Base-by-base conservation (phyloP, 2,113 vertebrate genomes). In the Phalacrocorax brasilianus region DNA sequence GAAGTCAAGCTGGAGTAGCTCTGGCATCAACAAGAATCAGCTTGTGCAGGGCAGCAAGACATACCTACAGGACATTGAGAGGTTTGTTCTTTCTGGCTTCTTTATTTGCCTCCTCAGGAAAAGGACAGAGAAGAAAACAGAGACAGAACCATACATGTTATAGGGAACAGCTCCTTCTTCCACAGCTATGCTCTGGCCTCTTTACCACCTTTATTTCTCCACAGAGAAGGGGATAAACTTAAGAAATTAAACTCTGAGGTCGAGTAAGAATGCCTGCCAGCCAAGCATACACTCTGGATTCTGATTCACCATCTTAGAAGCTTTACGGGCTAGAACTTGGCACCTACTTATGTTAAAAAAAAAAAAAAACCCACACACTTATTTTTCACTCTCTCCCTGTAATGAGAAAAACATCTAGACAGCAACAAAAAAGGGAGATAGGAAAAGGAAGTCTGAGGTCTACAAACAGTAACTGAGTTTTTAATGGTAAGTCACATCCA, bases 141-240 rank as follows among this genome's bases (percentile, higher is more conserved):
- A 53, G 32, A 47, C 8, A 81, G 47, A 90, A 62, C 24, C 11
- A 56, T 0, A 0, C 0, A 1, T 4, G 11, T 33, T 33, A 30
- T 5, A 74, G 14, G 50, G 5, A 93, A 63, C 20, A 87, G 10
- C 17, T 66, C 42, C 75, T 79, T 63, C 30, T 61, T 74, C 49
- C 1, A 1, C 45, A 91, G 40, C 63, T 66, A 53, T 1, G 2
- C 15, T 67, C n/a, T 45, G 30, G 24, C n/a, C 47, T 76, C 62
- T 67, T 73, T 33, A 44, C n/a, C 76, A 35, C 24, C 28, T 88
- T 85, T 55, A 35, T 49, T 80, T 81, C 61, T 62, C 19, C 47
- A 91, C 1, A 59, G 38, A 80, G 40, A 45, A 84, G 21, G 15
- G 13, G 18, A 73, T 52, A 83, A 88, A 74, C 21, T 56, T 49